Evolutionary conservation across 2,113 vertebrate species (phyloP), one percentile per base, ranked within the genome.

Genomic region (Amblyopsis rosae): DNA sequence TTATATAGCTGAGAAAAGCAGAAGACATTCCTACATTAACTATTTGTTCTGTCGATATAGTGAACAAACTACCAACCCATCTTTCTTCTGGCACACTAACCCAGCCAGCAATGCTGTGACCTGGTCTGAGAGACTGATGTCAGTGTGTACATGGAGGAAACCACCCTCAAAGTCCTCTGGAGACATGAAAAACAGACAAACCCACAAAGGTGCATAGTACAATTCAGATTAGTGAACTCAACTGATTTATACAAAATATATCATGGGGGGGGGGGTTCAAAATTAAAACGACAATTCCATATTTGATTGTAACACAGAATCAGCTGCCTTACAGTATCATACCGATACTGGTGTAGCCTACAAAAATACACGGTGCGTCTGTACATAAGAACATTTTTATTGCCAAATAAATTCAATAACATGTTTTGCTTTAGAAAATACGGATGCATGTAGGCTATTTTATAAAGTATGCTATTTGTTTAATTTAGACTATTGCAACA

Each of bases 11-110:
- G 41, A 7, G 16, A 9, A 47, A 47, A 47, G 12, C 59, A 61
- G 12, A 10, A n/a, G 41, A 12, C 3, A 48, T 19, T 48, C 45
- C 45, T 12, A 19, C 11, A 19, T 19, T 17, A 49, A 16, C 9
- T 10, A 33, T 19, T 59, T 13, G 17, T 32, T 45, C 35, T 16
- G 46, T 19, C 46, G 45, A 3, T 26, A 63, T 11, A 50, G 48
- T 7, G 12, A 12, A 45, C 19, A 59, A 6, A 60, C 53, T 53
- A 88, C 94, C 81, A 83, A 96, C 95, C 94, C 94, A 86, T 95
- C 93, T 89, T 95, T 96, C 67, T 92, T 95, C 85, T 96, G 94
- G 89, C 96, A 93, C 86, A 95, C 91, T 70, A 95, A 93, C 69
- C 94, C 94, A 73, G 93, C 93, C 70, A 96, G 85, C 56, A 95